These are phyloP conservation scores for Ophiodon elongatus DNA, from an alignment of 2,113 vertebrate genomes.

Conservation along the genomic window DNA sequence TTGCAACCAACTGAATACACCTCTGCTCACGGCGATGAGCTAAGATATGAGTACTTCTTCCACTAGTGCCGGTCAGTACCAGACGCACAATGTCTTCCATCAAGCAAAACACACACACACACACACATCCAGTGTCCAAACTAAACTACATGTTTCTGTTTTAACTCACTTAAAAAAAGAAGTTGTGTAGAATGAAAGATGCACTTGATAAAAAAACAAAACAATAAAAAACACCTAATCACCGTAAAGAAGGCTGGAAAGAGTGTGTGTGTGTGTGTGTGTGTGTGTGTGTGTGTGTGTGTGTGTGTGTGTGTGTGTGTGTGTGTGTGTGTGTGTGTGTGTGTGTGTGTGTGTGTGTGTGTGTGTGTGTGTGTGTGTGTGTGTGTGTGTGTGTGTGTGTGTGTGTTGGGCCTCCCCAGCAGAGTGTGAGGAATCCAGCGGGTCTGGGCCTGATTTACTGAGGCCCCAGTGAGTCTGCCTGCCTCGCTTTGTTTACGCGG, in stretches of 20 bases:
- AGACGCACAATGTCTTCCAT: not conserved
- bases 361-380: no score
- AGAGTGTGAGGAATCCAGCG: slow-evolving; percentile 21
- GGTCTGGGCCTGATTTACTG: slow-evolving; percentile 68
- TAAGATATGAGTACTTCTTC: not conserved
- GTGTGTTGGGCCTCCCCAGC: not conserved
- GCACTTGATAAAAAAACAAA: not conserved
- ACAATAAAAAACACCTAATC: not conserved
- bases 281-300: not conserved
- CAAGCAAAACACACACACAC: slow-evolving; percentile 8
- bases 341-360: no score
- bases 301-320: no score
- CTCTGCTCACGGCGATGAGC: no score
- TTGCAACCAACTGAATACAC: not conserved
- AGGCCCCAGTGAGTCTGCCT: slow-evolving; percentile 78
- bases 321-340: no score
- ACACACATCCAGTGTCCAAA: not conserved
- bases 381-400: not conserved
- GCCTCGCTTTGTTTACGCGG: slow-evolving; percentile 70
- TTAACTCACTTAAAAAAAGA: not conserved
- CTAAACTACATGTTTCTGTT: not conserved
- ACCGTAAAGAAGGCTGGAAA: not conserved
- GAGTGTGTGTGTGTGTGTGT: not conserved
- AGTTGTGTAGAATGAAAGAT: not conserved
- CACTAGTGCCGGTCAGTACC: no score